Conservation (phyloP, 2,113 vertebrate genomes). For the Limnothrissa miodon region DNA sequence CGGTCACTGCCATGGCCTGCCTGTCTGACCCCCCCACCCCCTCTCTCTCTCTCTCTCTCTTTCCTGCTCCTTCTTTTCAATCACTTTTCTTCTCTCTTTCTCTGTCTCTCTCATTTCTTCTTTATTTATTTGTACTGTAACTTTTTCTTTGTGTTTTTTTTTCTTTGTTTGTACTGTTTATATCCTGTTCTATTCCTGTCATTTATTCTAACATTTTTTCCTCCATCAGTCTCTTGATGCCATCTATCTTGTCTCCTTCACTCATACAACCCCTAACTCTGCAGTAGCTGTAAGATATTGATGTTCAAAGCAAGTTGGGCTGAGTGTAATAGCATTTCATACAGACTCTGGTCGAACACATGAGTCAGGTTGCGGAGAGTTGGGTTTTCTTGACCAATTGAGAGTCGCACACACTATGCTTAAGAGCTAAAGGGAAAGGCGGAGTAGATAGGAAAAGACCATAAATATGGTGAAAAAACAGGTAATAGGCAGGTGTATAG, state of each 20-base stretch:
- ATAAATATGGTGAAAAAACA: not conserved
- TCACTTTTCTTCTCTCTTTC: not conserved
- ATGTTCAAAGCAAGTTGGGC: not conserved
- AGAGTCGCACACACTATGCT: not conserved
- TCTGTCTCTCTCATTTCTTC: not conserved
- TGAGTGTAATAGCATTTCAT: not conserved
- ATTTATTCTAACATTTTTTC: not conserved
- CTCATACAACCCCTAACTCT: not conserved
- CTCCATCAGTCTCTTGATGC: no score
- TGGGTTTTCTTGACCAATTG: conserved; percentile 24
- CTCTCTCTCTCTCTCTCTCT: not conserved
- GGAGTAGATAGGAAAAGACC: conserved; percentile 18
- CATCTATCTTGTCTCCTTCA: not conserved
- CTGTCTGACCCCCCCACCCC: conserved; percentile 36
- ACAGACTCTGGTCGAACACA: conserved; percentile 9
- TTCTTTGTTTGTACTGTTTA: no score
- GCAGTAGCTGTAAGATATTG: conserved; percentile 19
- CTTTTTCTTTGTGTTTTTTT: no score
- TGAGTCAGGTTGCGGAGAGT: conserved; percentile 28
- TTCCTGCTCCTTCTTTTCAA: not conserved
- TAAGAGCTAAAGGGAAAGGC: not conserved
- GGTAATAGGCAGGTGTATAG: not conserved
- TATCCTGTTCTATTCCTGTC: not conserved
- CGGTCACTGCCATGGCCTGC: conserved; percentile 46
- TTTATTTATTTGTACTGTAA: not conserved